Base-by-base conservation (phyloP, 2,888 invertebrate species). In the Zele albiditarsus region DNA sequence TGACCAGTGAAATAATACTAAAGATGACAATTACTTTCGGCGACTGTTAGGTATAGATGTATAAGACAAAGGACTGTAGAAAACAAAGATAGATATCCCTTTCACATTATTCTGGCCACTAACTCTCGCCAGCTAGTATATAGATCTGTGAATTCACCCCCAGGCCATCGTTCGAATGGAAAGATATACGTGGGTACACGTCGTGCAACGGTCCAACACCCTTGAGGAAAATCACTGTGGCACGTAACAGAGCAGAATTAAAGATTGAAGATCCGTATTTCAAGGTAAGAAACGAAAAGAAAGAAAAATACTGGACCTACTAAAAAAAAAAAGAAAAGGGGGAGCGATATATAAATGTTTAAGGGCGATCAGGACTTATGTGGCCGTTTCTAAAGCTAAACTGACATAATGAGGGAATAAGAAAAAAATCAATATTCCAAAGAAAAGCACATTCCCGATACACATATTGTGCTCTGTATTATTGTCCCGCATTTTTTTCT, bases 191-290 rank as follows among this genome's bases (percentile, higher is more conserved):
- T 20, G 8, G 53, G 53, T 53, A 53, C 20, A 53, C 20, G 20
- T 53, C 23, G 8, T 67, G 25, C 28, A 46, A 27, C 46, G 46
- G 46, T 69, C 57, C 23, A 70, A 73, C 74, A 76, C 78, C 49
- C 74, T 28, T 53, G 71, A 73, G 76, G 77, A 71, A 80, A 77
- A 80, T 80, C 78, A 66, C 76, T 69, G 67, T 67, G 49, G 60
- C 76, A 77, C 78, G 67, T 69, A 72, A 74, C 70, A 73, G 62
- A 71, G 28, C 57, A 49, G 75, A 80, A 82, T 83, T 81, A 82
- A 80, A 82, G 81, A 84, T 83, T 80, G 78, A 81, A 79, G 70
- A 78, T 78, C 78, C 80, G 78, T 77, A 57, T 63, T 38, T 28
- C 57, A 73, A 5, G 58, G 46, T 58, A 49, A 63, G 20, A 38